Base-by-base conservation (phyloP, 1,140 invertebrate species). In the Zaprionus kolodkinae region DNA sequence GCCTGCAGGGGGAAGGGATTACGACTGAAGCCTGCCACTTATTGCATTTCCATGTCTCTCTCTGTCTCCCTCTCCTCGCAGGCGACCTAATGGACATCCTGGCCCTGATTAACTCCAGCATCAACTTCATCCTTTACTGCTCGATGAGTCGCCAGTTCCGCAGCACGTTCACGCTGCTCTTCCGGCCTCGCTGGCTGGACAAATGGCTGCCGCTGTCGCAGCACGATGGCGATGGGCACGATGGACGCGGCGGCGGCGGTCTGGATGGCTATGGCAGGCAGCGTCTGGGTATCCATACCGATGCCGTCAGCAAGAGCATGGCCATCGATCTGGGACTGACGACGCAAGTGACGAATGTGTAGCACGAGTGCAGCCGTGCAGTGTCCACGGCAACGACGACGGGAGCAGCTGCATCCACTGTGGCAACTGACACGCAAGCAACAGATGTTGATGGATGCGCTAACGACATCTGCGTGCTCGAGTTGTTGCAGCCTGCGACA, bases 41-140 rank as follows among this genome's bases (percentile, higher is more conserved):
- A 76, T 70, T 68, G 68, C 25, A 48, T 64, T 78, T 72, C 40
- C 54, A 69, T 71, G 17, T 63, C 52, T 78, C 50, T 45, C 21
- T 21, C 21, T 21, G 21, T 21, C 21, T 21, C 21, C 21, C 21
- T 21, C 21, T 21, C 21, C 21, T 21, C 21, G 87, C 93, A 96
- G 96, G 96, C 88, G 96, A 96, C 87, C 93, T 99, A 62, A 97
- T 99, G 96, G 99, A 99, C 93, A 95, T 99, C 59, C 94, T 99
- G 88, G 98, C 98, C 12, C 94, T 99, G 60, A 95, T 99, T 82
- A 99, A 99, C 93, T 98, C 97, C 59, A 97, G 97, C 30, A 97
- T 99, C 90, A 99, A 99, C 93, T 99, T 99, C 93, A 97, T 99
- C 72, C 95, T 99, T 21, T 99, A 99, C 93, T 99, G 98, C 93